Evolutionary conservation across 2,797 vertebrate species (phyloP).

Genomic region (Anguilla pacifica): DNA sequence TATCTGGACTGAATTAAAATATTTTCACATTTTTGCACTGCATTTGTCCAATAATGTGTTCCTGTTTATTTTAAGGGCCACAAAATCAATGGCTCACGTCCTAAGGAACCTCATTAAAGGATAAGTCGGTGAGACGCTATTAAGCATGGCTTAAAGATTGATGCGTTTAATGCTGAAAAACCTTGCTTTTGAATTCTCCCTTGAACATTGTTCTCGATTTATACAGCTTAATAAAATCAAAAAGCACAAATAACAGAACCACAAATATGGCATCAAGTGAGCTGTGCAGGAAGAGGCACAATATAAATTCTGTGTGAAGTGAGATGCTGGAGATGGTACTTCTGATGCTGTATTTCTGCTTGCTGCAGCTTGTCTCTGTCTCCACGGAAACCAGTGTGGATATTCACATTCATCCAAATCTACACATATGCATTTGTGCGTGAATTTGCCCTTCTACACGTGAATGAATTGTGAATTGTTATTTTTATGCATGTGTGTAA

Average conservation of each 20-base stretch:
- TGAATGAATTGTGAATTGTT: not conserved
- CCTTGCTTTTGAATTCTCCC: not conserved
- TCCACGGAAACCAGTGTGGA: slow-evolving; percentile 43
- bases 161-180: slow-evolving; percentile 18
- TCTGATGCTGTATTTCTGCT: slow-evolving; percentile 36
- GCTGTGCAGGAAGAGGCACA: not conserved
- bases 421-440: not conserved
- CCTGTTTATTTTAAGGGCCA: slow-evolving; percentile 14
- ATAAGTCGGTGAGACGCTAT: slow-evolving; percentile 1
- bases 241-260: slow-evolving; percentile 8
- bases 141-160: slow-evolving; percentile 15
- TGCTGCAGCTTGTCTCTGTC: slow-evolving; percentile 33
- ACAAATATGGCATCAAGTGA: not conserved
- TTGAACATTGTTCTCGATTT: not conserved
- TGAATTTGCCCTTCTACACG: too few species aligned
- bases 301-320: slow-evolving; percentile 20
- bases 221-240: slow-evolving; percentile 5
- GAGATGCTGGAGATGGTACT: slow-evolving; percentile 30
- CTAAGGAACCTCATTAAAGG: slow-evolving; percentile 19
- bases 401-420: slow-evolving; percentile 38
- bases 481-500: not conserved
- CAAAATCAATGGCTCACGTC: not conserved
- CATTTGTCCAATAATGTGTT: not conserved
- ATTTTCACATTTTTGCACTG: not conserved
- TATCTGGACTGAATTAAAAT: not conserved